These are phyloP conservation scores for Hyaena hyaena DNA, from an alignment of 2,113 vertebrate species.

Conservation along the genomic window DNA sequence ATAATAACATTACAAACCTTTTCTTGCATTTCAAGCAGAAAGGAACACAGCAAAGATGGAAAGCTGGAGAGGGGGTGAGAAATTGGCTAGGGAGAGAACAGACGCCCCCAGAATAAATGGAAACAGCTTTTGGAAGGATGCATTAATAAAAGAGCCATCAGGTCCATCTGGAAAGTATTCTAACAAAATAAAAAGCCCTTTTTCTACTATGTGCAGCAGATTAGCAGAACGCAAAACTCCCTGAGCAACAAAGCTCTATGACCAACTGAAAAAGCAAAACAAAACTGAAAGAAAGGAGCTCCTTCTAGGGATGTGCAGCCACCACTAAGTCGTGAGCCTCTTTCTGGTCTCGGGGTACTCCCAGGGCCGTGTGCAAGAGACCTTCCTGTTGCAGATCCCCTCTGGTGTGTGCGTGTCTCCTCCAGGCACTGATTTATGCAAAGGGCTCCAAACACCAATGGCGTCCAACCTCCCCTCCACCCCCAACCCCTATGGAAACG, in stretches of 20 bases:
- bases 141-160: neutral
- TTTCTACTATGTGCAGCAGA: constrained; percentile 28
- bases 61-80: neutral
- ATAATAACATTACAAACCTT: neutral
- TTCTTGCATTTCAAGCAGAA: neutral
- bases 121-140: constrained; percentile 28
- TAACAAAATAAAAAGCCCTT: constrained; percentile 59
- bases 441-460: neutral
- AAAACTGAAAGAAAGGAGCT: constrained; percentile 48
- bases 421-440: neutral
- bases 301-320: neutral
- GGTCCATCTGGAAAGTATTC: constrained; percentile 60
- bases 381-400: neutral
- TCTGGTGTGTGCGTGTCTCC: neutral
- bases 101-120: neutral
- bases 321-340: neutral
- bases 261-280: constrained; percentile 48
- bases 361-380: neutral
- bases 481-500: fast-evolving
- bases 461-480: neutral
- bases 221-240: constrained; percentile 52
- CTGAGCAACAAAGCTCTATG: constrained; percentile 41
- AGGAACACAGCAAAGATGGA: neutral
- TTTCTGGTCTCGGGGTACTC: neutral
- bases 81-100: neutral